phyloP scores from a whole-genome alignment of 2,888 invertebrate genomes.

The Eupithecia tripunctaria region DNA sequence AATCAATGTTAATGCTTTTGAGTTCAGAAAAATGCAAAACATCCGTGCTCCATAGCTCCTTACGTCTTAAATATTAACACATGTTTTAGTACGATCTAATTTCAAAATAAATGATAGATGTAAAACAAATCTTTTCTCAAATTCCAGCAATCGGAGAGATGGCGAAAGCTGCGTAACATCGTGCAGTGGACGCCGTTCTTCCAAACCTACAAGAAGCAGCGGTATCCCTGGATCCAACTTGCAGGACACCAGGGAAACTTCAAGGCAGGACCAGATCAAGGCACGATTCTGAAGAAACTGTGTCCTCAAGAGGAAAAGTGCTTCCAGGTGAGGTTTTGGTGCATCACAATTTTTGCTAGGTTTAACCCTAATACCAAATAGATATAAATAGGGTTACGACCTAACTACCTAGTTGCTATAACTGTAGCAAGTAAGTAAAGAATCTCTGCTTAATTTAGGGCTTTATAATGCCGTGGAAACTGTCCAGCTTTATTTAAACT shows the following conservation, averaged over 20 bases:
- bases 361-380: no score
- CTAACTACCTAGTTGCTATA: no score
- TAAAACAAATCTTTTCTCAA: constrained; percentile 35
- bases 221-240: constrained; percentile 98
- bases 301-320: constrained; percentile 95
- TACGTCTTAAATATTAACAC: no score
- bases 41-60: no score
- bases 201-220: constrained; percentile 97
- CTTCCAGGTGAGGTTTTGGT: constrained; percentile 85
- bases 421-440: no score
- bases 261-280: constrained; percentile 96
- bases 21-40: neutral
- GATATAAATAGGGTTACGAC: no score
- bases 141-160: constrained; percentile 93
- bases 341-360: neutral
- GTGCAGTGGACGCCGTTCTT: constrained; percentile 99
- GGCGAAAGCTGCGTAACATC: constrained; percentile 96
- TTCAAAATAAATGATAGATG: neutral
- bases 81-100: neutral
- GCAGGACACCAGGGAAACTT: constrained; percentile 98
- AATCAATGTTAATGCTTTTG: neutral
- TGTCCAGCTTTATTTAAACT: neutral
- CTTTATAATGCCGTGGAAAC: neutral
- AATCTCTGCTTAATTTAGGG: neutral
- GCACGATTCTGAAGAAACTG: constrained; percentile 96